Base-by-base conservation (phyloP, 2,113 vertebrate genomes). In the Gulo gulo region DNA sequence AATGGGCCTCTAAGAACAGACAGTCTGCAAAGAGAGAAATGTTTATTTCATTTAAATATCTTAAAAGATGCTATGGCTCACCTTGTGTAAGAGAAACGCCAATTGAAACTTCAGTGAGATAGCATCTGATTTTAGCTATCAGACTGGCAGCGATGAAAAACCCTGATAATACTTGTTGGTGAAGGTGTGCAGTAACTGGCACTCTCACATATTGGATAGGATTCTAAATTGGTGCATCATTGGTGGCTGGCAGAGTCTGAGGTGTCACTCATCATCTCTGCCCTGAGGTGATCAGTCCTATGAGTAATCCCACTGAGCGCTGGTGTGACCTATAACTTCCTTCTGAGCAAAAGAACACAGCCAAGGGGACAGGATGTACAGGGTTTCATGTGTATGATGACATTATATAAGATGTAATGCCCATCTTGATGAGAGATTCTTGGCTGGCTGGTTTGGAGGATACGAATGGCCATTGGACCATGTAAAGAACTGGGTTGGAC, bases 381-480 rank as follows among this genome's bases (percentile, higher is more conserved):
- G 74, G 11, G 63, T 31, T 59, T 39, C 26, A 5, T 36, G 29
- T 6, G 9, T 2, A 26, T 7, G 36, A 42, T 20, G 20, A 7
- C 10, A 14, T 42, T 31, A 24, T 24, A 6, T 21, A 55, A 71
- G 39, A 39, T 23, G 0, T 4, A 23, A 20, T 29, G 18, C 0
- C 31, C 7, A 6, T 76, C 9, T 65, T 86, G 15, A 3, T 85
- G 63, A 88, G 12, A 47, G 5, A 73, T 74, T n/a, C 8, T 47
- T 91, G 57, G 42, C 14, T 71, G 69, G 9, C 11, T 91, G 21
- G 61, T 71, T 85, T 84, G 39, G 21, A 39, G 55, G 65, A 26
- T 1, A 47, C 0, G 21, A 29, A 4, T 50, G 24, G 39, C 21
- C 14, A 2, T 18, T 1, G 15, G 42, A 14, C 0, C 4, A 11